Conservation (phyloP, 2,113 vertebrate species). For the Trichomycterus rosablanca region DNA sequence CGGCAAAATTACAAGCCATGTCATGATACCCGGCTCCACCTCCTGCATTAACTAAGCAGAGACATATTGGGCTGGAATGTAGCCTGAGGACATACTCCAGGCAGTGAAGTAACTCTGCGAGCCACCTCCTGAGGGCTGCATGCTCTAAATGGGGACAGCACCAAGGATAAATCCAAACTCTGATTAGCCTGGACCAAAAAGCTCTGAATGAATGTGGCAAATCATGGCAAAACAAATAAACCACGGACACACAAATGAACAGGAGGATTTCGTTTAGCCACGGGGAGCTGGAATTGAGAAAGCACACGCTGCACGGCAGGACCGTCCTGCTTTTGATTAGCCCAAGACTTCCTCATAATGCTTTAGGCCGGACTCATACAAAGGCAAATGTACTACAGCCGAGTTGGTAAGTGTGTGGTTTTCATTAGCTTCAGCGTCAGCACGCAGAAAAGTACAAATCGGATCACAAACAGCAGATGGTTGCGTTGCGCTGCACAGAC, state of each 20-base stretch:
- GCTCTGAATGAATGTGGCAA: conserved; percentile 27
- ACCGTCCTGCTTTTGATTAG: not conserved
- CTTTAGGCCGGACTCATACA: too few species aligned
- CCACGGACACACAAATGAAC: not conserved
- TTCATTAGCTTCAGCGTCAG: too few species aligned
- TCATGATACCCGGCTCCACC: conserved; percentile 19
- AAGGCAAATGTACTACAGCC: not conserved
- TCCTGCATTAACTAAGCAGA: conserved; percentile 20
- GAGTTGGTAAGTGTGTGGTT: not conserved
- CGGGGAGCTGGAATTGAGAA: too few species aligned
- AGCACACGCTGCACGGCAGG: not conserved
- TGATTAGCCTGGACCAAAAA: conserved; percentile 5
- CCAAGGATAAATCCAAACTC: conserved; percentile 6
- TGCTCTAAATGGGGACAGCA: not conserved
- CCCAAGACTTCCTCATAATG: not conserved
- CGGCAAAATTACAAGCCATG: conserved; percentile 14
- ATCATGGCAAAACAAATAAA: conserved; percentile 17
- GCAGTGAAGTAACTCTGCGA: not conserved
- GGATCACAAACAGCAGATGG: conserved; percentile 39
- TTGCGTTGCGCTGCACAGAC: conserved; percentile 18
- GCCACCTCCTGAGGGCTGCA: not conserved
- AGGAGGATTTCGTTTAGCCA: too few species aligned
- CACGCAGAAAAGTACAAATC: not conserved
- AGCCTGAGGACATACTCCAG: conserved; percentile 6
- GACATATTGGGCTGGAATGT: not conserved